Conservation (phyloP, 2,797 vertebrate genomes). For the Enoplosus armatus region DNA sequence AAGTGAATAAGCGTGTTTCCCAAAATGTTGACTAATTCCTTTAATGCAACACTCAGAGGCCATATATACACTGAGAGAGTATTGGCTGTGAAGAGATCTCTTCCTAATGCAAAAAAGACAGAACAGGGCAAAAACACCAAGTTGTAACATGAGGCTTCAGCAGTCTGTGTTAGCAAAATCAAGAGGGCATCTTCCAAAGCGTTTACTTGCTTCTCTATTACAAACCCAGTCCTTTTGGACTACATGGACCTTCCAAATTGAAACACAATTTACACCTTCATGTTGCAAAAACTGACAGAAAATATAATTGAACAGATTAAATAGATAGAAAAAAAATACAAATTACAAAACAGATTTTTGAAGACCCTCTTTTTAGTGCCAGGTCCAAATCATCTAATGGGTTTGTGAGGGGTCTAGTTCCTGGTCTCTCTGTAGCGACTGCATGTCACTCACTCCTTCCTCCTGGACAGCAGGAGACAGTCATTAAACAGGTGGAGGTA, state of each 20-base stretch:
- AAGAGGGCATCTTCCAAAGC: not conserved
- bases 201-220: not conserved
- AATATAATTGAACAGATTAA: too few species aligned
- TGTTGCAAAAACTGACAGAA: not conserved
- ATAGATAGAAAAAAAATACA: not conserved
- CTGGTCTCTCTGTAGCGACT: not conserved
- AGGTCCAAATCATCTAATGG: too few species aligned
- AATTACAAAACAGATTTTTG: not conserved
- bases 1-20: not conserved
- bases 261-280: not conserved
- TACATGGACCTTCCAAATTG: not conserved
- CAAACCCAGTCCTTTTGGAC: not conserved
- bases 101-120: too few species aligned
- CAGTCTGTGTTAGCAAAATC: not conserved
- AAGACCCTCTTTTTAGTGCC: too few species aligned
- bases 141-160: not conserved
- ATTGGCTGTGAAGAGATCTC: too few species aligned
- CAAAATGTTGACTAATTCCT: not conserved
- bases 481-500: slow-evolving; percentile 95
- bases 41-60: not conserved
- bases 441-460: slow-evolving; percentile 90
- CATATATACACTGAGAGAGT: too few species aligned
- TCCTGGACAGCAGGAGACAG: slow-evolving; percentile 90
- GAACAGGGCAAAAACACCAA: not conserved
- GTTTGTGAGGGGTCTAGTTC: too few species aligned